Base-by-base conservation (phyloP, 1,140 invertebrate genomes). In the Coelopa frigida region DNA sequence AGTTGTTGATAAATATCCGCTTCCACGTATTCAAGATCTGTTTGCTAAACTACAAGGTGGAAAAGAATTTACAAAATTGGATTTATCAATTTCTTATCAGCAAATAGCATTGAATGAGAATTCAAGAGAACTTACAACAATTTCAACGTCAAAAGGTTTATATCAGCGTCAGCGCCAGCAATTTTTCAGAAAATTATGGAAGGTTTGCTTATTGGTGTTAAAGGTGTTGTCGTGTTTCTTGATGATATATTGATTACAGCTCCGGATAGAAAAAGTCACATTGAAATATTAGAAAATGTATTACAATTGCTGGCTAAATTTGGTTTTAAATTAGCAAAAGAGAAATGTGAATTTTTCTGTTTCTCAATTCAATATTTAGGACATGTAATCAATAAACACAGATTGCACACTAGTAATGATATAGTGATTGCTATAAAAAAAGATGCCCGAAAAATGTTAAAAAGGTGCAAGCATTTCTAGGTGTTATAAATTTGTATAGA, bases 131-230 rank as follows among this genome's bases (percentile, higher is more conserved):
- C 39, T 50, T 35, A 41, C 55, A 2, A 57, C 53, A 10, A 31
- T 60, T 10, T 54, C 48, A 26, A 60, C 56, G 21, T 38, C 43
- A 11, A 44, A 46, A 29, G 54, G 52, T 8, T 27, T 56, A 4
- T 54, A 41, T 35, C 39, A 5, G 53, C 52, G 33, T 42, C 45
- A 11, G 59, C 56, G 2, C 54, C 58, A 14, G 57, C 52, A 21
- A 53, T 56, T 38, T 67, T 53, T 37, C 61, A 67, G 48, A 46
- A 31, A 3, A 35, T 48, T 14, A 60, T 64, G 53, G 59, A 67
- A 36, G 46, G 15, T 10, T 45, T 57, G 21, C 40, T 60, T 3
- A 21, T 42, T 17, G 50, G 46, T 11, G 48, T 58, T 12, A n/a
- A 42, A 35, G 51, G 56, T 7, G 48, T 53, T 12, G 44, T 47